phyloP scores from a whole-genome alignment of 37 sponge, comb jelly and placozoan genomes.

The Ianthella basta region DNA sequence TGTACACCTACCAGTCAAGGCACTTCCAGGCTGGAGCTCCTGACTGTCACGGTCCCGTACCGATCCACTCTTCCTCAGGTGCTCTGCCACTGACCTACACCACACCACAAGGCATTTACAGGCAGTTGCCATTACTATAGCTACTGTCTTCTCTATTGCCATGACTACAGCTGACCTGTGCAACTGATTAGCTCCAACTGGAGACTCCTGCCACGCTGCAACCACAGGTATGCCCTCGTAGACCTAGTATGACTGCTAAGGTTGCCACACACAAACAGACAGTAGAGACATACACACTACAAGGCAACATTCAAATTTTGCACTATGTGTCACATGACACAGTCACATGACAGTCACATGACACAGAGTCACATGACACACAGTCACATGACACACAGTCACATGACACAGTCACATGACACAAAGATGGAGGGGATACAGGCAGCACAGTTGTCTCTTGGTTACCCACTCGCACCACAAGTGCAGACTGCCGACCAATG shows the following conservation, averaged over 20 bases:
- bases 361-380: neutral
- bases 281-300: too few species aligned
- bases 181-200: conserved; percentile 55
- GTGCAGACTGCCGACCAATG: conserved; percentile 67
- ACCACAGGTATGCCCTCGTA: conserved; percentile 78
- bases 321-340: too few species aligned
- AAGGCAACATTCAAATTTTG: too few species aligned
- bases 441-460: conserved; percentile 82
- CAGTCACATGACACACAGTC: neutral
- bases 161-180: conserved; percentile 49
- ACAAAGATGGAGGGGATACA: conserved; percentile 47
- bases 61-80: neutral
- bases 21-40: neutral
- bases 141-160: neutral
- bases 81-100: conserved; percentile 6
- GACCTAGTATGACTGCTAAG: conserved; percentile 36
- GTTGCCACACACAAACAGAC: neutral
- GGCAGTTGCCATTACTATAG: neutral
- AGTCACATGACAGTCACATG: neutral
- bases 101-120: neutral
- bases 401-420: neutral
- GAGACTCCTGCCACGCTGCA: conserved; percentile 63
- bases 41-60: neutral
- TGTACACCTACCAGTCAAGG: neutral
- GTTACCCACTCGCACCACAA: conserved; percentile 82